Base-by-base conservation (phyloP, 2,113 vertebrate genomes). In the Tor tambroides region DNA sequence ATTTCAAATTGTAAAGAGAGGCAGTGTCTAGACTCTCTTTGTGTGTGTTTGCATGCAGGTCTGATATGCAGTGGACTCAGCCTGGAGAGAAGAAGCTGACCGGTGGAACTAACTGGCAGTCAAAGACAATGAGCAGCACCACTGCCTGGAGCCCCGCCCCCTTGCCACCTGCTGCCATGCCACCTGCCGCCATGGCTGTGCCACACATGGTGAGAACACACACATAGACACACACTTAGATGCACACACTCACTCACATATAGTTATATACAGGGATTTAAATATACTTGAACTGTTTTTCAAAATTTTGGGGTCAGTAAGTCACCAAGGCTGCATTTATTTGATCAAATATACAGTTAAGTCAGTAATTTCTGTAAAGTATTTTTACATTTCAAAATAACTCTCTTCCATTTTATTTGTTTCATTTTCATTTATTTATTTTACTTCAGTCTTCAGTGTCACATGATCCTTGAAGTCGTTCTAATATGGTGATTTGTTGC, bases 91-190 rank as follows among this genome's bases (percentile, higher is more conserved):
- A 95, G 90, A 98, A 96, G 93, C 93, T 96, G 54, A 96, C 95
- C 0, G 96, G 95, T 2, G 96, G 96, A 86, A 96, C 95, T 65
- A 96, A 97, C 93, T 98, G 97, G 97, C 96, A 98, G 92, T 95
- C 96, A 61, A 98, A 96, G 92, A 96, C 96, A 93, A 93, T 96
- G 96, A 93, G 94, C 91, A 23, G 94, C 90, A 23, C 94, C 89
- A 96, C 96, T 30, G 96, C 95, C 0, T 98, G 97, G 97, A 92
- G 92, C 84, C 92, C 96, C 0, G 88, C 95, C 26, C 95, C 97
- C 67, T 88, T 95, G 93, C 92, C 95, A 46, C 88, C 95, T 7
- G 89, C 94, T 88, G 83, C 83, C 67, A 88, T 96, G 94, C 93
- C 95, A 65, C 90, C 95, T 9, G 90, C 95, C 85, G 95, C 96